A percentile compares a stretch with the other conserved stretches of the same genome.
phyloP scores from a whole-genome alignment of 2,113 vertebrate species.

The cat (Felis catus) region F.catus_Fca126_mat1.0 CM031414.1:101976501-101977000 shows the following conservation, averaged over 20 bases:
- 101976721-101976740: neutral
- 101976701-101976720: neutral
- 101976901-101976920: neutral
- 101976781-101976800: neutral
- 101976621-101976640: neutral
- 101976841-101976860: neutral
- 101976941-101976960: neutral
- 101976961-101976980: fast-evolving
- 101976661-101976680: neutral
- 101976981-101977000: neutral
- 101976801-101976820: neutral
- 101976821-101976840: neutral
- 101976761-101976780: neutral
- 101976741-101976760: neutral
- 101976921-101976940: neutral
- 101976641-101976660: neutral
- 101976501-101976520: neutral
- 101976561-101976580: neutral
- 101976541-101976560: neutral
- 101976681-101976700: neutral
- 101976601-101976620: neutral
- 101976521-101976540: neutral
- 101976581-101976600: neutral
- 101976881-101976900: neutral
- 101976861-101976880: neutral